phyloP scores from a whole-genome alignment of 2,113 vertebrate species.

The Pelobates fuscus region DNA sequence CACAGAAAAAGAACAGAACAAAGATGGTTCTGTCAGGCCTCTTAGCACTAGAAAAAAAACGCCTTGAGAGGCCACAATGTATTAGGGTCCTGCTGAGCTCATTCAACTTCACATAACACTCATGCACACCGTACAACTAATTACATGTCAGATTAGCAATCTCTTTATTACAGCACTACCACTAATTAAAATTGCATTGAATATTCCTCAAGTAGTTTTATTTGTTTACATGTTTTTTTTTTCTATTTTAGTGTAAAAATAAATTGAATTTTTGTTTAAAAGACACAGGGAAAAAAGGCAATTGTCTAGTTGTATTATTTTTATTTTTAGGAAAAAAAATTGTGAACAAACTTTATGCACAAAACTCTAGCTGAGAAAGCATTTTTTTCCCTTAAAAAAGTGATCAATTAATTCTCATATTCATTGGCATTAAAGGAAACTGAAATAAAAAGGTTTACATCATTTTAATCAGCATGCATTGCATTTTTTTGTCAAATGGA shows the following conservation, averaged over 20 bases:
- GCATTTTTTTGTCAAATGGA: slow-evolving; percentile 64
- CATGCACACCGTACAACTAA: slow-evolving; percentile 79
- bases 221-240: slow-evolving; percentile 74
- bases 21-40: slow-evolving; percentile 88
- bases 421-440: slow-evolving; percentile 57
- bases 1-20: slow-evolving; percentile 88
- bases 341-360: slow-evolving; percentile 27
- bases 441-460: slow-evolving; percentile 72
- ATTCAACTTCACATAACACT: slow-evolving; percentile 77
- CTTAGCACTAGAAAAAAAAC: slow-evolving; percentile 74
- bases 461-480: slow-evolving; percentile 74
- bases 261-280: slow-evolving; percentile 34
- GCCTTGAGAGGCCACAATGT: slow-evolving; percentile 84
- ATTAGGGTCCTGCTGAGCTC: slow-evolving; percentile 82
- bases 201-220: slow-evolving; percentile 83
- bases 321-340: slow-evolving; percentile 28
- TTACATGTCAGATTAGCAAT: slow-evolving; percentile 90
- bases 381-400: slow-evolving; percentile 51
- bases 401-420: slow-evolving; percentile 54
- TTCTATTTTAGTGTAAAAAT: slow-evolving; percentile 7
- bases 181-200: slow-evolving; percentile 91
- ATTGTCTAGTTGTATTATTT: neutral
- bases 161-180: slow-evolving; percentile 87
- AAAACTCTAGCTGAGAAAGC: slow-evolving; percentile 46
- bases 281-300: slow-evolving; percentile 19